Base-by-base conservation (phyloP, 23 tunicate species). In the Ciona savignyi region DNA sequence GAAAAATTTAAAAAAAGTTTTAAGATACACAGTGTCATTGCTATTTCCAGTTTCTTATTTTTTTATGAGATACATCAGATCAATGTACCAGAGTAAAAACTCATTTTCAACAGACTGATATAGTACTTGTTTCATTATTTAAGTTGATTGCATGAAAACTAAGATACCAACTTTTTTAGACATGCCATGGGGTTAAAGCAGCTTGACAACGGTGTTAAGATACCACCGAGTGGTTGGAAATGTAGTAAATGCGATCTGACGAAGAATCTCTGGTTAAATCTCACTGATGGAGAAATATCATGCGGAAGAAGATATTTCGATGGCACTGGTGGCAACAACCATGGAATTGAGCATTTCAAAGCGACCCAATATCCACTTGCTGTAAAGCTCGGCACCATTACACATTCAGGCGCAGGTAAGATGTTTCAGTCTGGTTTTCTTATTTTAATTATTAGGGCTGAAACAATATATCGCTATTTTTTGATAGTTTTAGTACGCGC, bases 161-260 rank as follows among this genome's bases (percentile, higher is more conserved):
- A n/a, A n/a, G n/a, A n/a, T n/a, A n/a, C n/a, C n/a, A n/a, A n/a
- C n/a, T n/a, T 35, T 78, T 78, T 4, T 48, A 86, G 81, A 48
- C 90, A 86, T 71, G 83, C 72, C 24, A 79, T 74, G 30, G 42
- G 66, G 2, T 56, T 94, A 66, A 51, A 74, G 65, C 99, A 94
- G 61, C 76, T 94, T 3, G 85, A 88, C 33, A 92, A 92, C 62
- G 99, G 95, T 0, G 90, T 94, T 2, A 83, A 79, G 67, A 75
- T 94, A 0, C 95, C 99, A 23, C 99, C 99, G 60, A 72, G 85
- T 60, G 90, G 95, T 20, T 94, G 95, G 99, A 87, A 88, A 68
- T 94, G 99, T 51, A 26, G 78, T 66, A 68, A 67, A 22, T 94
- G 99, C 48, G 95, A 94, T 32, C 68, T 87, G 9, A 79, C 88